Conservation (phyloP, 2,797 vertebrate genomes). For the Pteropus rufus region DNA sequence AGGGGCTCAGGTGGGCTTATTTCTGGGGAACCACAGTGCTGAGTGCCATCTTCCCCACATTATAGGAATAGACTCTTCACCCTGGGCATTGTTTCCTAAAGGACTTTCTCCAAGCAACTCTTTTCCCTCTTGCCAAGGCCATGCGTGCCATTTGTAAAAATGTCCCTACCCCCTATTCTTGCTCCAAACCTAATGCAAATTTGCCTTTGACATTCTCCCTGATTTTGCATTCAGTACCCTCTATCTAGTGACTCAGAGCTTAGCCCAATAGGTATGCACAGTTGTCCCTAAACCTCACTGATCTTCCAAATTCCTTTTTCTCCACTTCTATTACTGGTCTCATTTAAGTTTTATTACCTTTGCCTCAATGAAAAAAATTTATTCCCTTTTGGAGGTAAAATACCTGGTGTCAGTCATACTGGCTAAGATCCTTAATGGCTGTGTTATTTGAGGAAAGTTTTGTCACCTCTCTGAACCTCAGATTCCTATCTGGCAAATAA, state of each 20-base stretch:
- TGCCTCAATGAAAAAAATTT: background rate
- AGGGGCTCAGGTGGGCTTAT: background rate
- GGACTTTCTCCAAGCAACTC: background rate
- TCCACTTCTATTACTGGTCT: background rate
- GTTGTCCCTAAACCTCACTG: constrained; percentile 24
- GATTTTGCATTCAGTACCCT: background rate
- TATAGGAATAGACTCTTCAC: background rate
- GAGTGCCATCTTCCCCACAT: background rate
- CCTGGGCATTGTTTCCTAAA: background rate
- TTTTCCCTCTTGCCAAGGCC: background rate
- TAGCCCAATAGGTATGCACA: background rate
- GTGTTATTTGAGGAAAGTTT: constrained; percentile 7
- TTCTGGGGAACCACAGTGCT: background rate
- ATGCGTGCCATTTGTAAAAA: background rate
- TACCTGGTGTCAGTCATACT: background rate
- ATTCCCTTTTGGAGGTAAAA: background rate
- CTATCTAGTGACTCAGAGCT: background rate
- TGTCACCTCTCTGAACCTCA: background rate
- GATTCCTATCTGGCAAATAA: constrained; percentile 34
- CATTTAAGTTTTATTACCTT: constrained; percentile 30
- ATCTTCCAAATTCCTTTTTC: constrained; percentile 20
- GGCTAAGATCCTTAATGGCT: constrained; percentile 37
- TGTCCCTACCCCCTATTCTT: background rate
- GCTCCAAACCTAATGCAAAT: background rate
- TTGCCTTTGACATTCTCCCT: constrained; percentile 1